Evolutionary conservation across 2,888 invertebrate genomes (phyloP).

Genomic region (Parapristionchus giblindavisi): DNA sequence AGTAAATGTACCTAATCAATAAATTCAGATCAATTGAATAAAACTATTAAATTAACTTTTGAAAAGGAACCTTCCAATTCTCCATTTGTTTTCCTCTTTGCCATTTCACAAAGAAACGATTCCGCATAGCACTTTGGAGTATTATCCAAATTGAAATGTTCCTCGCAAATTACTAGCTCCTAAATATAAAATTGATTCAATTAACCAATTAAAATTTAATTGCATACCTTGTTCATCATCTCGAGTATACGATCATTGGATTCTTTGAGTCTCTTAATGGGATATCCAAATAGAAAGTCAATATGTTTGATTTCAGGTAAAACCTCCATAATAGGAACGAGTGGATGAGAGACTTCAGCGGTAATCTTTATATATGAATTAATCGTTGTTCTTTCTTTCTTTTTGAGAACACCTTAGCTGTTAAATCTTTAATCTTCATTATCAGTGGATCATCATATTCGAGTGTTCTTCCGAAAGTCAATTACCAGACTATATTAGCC

Average conservation of each 20-base stretch:
- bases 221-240: not conserved
- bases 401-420: not conserved
- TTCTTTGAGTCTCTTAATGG: not conserved
- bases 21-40: too few relatives aligned
- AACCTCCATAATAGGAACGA: not conserved
- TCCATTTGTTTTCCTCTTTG: not conserved
- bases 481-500: conserved; percentile 11
- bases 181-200: not conserved
- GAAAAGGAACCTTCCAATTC: not conserved
- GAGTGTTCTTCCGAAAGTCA: conserved; percentile 4
- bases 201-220: not conserved
- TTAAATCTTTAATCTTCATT: not conserved
- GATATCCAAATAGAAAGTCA: not conserved
- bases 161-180: not conserved
- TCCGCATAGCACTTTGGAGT: conserved; percentile 1
- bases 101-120: not conserved
- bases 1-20: conserved; percentile 16
- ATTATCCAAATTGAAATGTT: conserved; percentile 3
- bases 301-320: not conserved
- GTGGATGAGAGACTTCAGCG: not conserved
- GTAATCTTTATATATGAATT: not conserved
- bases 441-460: not conserved
- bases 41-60: not conserved
- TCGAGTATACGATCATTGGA: not conserved
- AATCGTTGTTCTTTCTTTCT: not conserved